These are phyloP conservation scores for Caloenas nicobarica DNA, from an alignment of 2,113 vertebrate species.

Conservation along the genomic window DNA sequence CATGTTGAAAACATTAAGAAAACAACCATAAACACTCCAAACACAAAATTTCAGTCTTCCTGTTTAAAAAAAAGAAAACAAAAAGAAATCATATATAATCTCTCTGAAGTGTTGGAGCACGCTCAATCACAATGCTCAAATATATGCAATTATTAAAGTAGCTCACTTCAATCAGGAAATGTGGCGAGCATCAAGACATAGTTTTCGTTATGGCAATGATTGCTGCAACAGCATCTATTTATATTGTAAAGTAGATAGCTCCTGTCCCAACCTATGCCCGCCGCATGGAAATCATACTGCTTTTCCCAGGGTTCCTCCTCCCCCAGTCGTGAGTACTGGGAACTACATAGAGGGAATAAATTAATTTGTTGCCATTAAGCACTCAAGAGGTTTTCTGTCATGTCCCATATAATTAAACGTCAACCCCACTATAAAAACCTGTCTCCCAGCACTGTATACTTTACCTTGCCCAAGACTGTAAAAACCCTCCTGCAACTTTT, in stretches of 20 bases:
- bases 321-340: background rate
- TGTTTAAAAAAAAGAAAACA: background rate
- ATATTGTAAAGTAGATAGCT: background rate
- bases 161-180: background rate
- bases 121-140: background rate
- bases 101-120: background rate
- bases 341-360: background rate
- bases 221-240: background rate
- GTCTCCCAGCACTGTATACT: background rate
- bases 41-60: background rate
- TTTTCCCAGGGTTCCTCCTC: background rate
- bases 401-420: background rate
- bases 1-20: background rate
- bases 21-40: background rate
- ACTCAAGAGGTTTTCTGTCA: background rate
- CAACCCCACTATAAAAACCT: background rate
- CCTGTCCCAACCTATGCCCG: background rate
- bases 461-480: background rate
- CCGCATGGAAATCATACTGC: background rate
- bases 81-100: background rate
- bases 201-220: rapidly evolving
- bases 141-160: background rate
- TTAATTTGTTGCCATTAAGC: background rate
- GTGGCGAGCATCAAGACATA: background rate
- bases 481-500: background rate